Evolutionary conservation across 2,113 vertebrate species (phyloP), one percentile per base, ranked within the genome.

Genomic region (Egretta garzetta): DNA sequence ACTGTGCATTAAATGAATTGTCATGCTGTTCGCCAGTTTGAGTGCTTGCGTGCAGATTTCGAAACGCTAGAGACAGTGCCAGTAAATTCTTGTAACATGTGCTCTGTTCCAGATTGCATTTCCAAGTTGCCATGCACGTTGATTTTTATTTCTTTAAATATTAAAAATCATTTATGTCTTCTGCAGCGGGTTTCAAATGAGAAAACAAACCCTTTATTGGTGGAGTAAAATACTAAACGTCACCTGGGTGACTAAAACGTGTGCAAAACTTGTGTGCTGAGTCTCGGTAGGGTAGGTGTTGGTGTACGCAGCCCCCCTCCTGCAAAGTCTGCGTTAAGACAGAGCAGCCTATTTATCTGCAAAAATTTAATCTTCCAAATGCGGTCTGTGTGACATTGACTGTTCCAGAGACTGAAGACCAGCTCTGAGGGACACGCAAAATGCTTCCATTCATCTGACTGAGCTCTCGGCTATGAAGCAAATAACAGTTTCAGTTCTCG

Each of bases 121-220:
- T 26, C 55, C 12, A 4, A 59, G 10, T 14, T 33, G 64, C 14
- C 85, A 33, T 6, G 1, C 1, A 0, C 7, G 1, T 28, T 59
- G 18, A 1, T 49, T 53, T 52, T 18, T 20, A 10, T 18, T 27
- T 33, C 49, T 45, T 17, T 37, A 11, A 21, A 23, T 9, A 3
- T 50, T 9, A 18, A 63, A 47, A 49, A 22, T 4, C 0, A 7
- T 41, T 85, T 62, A 5, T 58, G 12, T 8, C 11, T 56, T 76
- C 41, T 52, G 68, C 87, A 37, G 24, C 8, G 14, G 33, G 15
- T 74, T 15, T 71, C 7, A 1, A 14, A 11, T 76, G 15, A 2
- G 21, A 3, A 63, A 41, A 11, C 70, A 10, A 75, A 53, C 9
- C 18, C 24, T 68, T 19, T 6, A 2, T 33, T 27, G 18, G 68